Evolutionary conservation across 2,113 vertebrate species (phyloP).

Genomic region (Procavia capensis): DNA sequence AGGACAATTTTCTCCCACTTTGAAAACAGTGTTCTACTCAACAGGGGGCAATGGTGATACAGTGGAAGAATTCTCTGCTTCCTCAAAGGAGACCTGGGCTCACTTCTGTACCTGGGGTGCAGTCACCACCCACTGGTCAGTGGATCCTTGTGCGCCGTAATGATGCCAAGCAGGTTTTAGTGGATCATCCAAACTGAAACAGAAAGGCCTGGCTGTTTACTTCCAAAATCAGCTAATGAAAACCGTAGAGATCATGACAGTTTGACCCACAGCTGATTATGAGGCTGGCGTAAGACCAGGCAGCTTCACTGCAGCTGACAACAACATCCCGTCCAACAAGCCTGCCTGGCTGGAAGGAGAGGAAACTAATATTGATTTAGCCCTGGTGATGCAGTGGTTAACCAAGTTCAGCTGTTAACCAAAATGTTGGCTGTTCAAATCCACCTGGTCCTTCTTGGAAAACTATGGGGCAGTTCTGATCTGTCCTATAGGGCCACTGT

Average conservation of each 20-base stretch:
- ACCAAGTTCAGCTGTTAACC: too few relatives aligned
- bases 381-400: too few relatives aligned
- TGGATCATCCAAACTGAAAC: background rate
- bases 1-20: background rate
- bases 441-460: too few relatives aligned
- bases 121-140: background rate
- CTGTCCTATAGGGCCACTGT: too few relatives aligned
- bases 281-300: background rate
- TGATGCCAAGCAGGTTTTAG: background rate
- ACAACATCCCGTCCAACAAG: background rate
- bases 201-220: background rate
- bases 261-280: background rate
- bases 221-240: background rate
- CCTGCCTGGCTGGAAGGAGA: background rate
- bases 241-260: background rate
- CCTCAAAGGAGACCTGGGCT: background rate
- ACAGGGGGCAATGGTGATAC: background rate
- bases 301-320: background rate
- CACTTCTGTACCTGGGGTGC: background rate
- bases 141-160: background rate
- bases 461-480: too few relatives aligned
- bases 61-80: background rate
- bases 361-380: background rate
- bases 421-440: too few relatives aligned
- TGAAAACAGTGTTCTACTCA: constrained; percentile 12